A percentile compares a stretch with the other conserved stretches of the same genome.
Evolutionary conservation across 1,140 invertebrate species (phyloP).

Genomic region (Leucophenga varia): DNA sequence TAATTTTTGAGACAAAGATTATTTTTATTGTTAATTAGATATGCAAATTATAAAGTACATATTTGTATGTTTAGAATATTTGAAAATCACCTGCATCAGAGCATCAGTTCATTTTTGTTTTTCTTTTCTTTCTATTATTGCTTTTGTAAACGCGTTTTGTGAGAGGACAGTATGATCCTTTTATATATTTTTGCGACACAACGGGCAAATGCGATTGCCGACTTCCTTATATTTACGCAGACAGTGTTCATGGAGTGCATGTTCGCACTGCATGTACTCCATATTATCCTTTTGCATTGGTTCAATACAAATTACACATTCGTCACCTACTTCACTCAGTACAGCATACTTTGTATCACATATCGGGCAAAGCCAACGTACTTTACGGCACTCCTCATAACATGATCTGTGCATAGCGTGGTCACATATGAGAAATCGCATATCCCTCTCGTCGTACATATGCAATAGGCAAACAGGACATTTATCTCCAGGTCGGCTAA

Average conservation of each 20-base stretch:
- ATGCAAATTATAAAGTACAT: constrained; percentile 1
- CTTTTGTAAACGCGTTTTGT: too few species aligned
- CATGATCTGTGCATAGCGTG: constrained; percentile 32
- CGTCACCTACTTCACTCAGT: constrained; percentile 8
- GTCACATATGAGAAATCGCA: constrained; percentile 19
- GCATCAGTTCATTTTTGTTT: not conserved
- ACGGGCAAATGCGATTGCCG: constrained; percentile 5
- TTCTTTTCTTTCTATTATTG: not conserved
- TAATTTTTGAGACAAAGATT: not conserved
- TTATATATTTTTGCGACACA: constrained; percentile 13
- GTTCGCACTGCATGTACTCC: constrained; percentile 18
- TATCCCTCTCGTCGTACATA: not conserved
- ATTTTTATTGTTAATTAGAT: not conserved
- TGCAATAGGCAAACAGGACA: constrained; percentile 22
- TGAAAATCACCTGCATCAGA: not conserved
- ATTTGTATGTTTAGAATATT: not conserved
- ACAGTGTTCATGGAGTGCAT: constrained; percentile 23
- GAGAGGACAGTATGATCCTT: too few species aligned
- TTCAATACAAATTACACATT: constrained; percentile 23
- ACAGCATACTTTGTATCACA: constrained; percentile 17
- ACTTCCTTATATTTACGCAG: not conserved
- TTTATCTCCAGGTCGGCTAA: constrained; percentile 22
- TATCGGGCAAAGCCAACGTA: constrained; percentile 15
- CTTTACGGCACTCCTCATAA: not conserved
- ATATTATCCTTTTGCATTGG: constrained; percentile 4